Evolutionary conservation across 2,113 vertebrate genomes (phyloP).

Genomic region (Archocentrus centrarchus): DNA sequence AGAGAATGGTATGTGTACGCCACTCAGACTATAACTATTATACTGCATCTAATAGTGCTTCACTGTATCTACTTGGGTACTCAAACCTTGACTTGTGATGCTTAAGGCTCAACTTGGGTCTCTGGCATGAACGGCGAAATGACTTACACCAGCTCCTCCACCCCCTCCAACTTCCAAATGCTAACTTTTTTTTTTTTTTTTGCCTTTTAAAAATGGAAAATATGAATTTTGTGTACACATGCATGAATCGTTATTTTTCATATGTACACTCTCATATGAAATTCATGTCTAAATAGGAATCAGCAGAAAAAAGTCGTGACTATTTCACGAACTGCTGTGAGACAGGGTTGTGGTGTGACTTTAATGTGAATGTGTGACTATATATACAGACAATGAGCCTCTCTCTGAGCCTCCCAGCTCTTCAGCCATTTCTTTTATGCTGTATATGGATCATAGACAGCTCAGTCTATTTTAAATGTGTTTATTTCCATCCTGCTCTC

Average conservation of each 20-base stretch:
- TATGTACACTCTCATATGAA: neutral
- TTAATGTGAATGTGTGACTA: neutral
- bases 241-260: neutral
- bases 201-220: neutral
- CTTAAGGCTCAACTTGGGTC: too few species aligned
- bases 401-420: constrained; percentile 24
- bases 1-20: neutral
- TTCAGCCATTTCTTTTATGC: constrained; percentile 49
- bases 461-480: constrained; percentile 19
- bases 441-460: constrained; percentile 39
- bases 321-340: neutral
- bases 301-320: neutral
- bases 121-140: too few species aligned
- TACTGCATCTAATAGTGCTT: neutral
- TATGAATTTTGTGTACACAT: neutral
- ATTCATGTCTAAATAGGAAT: neutral
- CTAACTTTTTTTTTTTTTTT: neutral
- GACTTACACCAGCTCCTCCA: neutral
- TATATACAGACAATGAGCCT: neutral
- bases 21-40: neutral
- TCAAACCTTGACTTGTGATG: neutral
- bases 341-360: neutral
- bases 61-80: neutral
- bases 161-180: too few species aligned
- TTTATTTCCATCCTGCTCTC: constrained; percentile 21